Evolutionary conservation across 64 coral and sea anemone genomes (phyloP).

Genomic region (Catalaphyllia jardinei): DNA sequence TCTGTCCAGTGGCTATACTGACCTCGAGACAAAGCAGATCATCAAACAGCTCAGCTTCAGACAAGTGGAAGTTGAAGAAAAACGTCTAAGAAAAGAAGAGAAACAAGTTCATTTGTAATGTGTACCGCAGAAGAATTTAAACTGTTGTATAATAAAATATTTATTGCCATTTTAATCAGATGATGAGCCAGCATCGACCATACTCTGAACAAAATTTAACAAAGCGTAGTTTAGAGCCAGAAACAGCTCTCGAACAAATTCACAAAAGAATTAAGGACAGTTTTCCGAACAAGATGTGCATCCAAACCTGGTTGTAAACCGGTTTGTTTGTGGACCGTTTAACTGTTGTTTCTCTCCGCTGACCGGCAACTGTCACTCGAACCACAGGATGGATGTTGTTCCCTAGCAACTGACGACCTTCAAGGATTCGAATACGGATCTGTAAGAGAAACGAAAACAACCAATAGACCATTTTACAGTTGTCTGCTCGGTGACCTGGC

Average conservation of each 20-base stretch:
- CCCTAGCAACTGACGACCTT: constrained; percentile 64
- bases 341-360: constrained; percentile 41
- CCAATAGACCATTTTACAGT: no score
- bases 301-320: constrained; percentile 48
- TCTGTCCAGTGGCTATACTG: not conserved
- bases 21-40: constrained; percentile 57
- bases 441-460: not conserved
- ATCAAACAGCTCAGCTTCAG: constrained; percentile 63
- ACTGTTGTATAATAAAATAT: no score
- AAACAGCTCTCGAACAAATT: not conserved
- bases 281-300: not conserved
- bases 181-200: no score
- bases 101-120: no score
- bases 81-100: constrained; percentile 34
- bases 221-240: no score
- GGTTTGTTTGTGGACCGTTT: constrained; percentile 63
- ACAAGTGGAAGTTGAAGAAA: constrained; percentile 46
- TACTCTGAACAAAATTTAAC: no score
- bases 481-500: no score
- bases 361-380: constrained; percentile 32
- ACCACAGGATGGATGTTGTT: constrained; percentile 63
- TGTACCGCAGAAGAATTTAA: no score
- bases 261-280: not conserved
- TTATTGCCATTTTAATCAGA: no score
- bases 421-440: constrained; percentile 52